These are phyloP conservation scores for Cephus nigrinus DNA, from an alignment of 2,888 invertebrate genomes.

Conservation along the genomic window DNA sequence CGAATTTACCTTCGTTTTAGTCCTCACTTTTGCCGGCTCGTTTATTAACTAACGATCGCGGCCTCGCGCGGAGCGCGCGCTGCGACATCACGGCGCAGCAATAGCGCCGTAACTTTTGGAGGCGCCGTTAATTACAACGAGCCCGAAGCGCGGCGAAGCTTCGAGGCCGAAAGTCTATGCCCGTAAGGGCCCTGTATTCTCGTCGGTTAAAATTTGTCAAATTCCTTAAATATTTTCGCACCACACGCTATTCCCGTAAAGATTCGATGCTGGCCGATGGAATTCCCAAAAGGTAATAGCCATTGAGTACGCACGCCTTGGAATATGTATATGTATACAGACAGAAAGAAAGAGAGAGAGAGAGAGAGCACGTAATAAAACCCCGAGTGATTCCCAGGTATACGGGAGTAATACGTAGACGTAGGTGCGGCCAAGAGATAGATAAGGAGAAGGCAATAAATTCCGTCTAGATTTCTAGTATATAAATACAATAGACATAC, in stretches of 20 bases:
- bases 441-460: neutral
- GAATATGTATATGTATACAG: neutral
- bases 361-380: neutral
- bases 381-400: neutral
- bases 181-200: neutral
- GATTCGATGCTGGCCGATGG: neutral
- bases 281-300: neutral
- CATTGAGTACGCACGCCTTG: neutral
- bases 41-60: neutral
- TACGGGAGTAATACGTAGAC: neutral
- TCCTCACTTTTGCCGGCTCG: neutral
- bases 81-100: neutral
- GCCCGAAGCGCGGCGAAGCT: neutral
- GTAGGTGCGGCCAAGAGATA: neutral
- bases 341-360: too few species aligned
- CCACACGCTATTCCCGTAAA: neutral
- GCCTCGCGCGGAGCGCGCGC: neutral
- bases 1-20: neutral
- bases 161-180: neutral
- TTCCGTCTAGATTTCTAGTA: neutral
- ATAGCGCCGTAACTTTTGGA: neutral
- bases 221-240: neutral
- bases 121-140: neutral
- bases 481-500: neutral
- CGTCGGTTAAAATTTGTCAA: neutral